These are phyloP conservation scores for Menura novaehollandiae DNA, from an alignment of 2,113 vertebrate species.

Conservation along the genomic window DNA sequence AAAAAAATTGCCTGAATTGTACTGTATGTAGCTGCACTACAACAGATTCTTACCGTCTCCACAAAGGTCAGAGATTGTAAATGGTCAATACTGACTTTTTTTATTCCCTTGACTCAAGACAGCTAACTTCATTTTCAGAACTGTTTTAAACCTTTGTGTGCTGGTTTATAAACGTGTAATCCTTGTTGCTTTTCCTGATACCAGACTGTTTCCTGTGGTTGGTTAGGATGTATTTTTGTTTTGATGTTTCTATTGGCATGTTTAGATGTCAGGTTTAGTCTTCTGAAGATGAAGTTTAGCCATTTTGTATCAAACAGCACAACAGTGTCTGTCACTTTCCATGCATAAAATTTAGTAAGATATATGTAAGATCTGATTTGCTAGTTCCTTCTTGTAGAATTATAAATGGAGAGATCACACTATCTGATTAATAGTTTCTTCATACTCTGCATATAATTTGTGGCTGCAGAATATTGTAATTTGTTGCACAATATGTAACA, in stretches of 20 bases:
- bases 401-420: constrained; percentile 82
- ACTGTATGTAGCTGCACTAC: constrained; percentile 99
- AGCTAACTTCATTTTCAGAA: constrained; percentile 89
- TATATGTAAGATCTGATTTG: constrained; percentile 91
- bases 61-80: constrained; percentile 88
- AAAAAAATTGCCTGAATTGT: constrained; percentile 90
- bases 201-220: constrained; percentile 85
- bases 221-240: constrained; percentile 81
- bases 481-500: constrained; percentile 98
- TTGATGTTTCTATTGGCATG: constrained; percentile 88
- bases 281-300: constrained; percentile 87
- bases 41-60: constrained; percentile 86
- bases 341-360: constrained; percentile 87
- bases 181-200: constrained; percentile 91
- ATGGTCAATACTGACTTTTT: constrained; percentile 85
- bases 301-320: constrained; percentile 87
- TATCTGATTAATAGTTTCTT: constrained; percentile 87
- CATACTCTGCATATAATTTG: constrained; percentile 91
- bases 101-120: constrained; percentile 83
- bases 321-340: constrained; percentile 88
- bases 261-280: constrained; percentile 86
- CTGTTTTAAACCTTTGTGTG: constrained; percentile 87
- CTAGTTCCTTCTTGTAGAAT: constrained; percentile 89
- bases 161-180: constrained; percentile 86
- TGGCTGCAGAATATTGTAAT: constrained; percentile 94